Evolutionary conservation across 2,888 invertebrate genomes (phyloP).

Genomic region (Plutella xylostella): DNA sequence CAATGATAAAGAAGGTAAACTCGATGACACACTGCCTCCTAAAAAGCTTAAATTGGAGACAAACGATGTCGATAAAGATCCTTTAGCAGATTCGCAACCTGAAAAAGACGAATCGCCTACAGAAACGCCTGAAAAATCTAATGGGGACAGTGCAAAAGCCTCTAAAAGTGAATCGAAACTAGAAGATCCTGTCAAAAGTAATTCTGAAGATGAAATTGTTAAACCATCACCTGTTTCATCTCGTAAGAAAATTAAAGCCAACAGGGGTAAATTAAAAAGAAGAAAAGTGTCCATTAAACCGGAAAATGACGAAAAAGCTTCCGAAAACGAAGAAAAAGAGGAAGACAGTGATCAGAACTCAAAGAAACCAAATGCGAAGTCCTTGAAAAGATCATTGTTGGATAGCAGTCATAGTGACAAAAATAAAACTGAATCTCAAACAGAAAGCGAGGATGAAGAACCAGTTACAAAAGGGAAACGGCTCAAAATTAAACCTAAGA

Average conservation of each 20-base stretch:
- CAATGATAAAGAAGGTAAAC: constrained; percentile 22
- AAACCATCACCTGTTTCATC: constrained; percentile 34
- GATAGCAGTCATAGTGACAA: constrained; percentile 49
- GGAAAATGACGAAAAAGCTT: constrained; percentile 26
- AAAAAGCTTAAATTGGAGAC: constrained; percentile 55
- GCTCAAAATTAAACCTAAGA: constrained; percentile 61
- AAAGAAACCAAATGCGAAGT: constrained; percentile 39
- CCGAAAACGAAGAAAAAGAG: constrained; percentile 21
- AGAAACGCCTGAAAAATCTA: background rate
- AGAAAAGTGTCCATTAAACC: constrained; percentile 30
- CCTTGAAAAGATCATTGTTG: constrained; percentile 46
- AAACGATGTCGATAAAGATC: constrained; percentile 31
- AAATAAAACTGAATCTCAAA: constrained; percentile 59
- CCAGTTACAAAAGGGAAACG: constrained; percentile 50
- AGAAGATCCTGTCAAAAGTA: constrained; percentile 11
- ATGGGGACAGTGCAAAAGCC: background rate
- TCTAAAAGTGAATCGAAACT: background rate
- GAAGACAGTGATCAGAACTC: constrained; percentile 28
- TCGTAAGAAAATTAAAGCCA: constrained; percentile 56
- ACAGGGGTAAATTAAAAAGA: constrained; percentile 53
- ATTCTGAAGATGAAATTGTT: background rate
- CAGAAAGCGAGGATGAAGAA: constrained; percentile 56
- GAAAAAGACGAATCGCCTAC: constrained; percentile 27
- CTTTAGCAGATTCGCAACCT: constrained; percentile 22
- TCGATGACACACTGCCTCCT: constrained; percentile 46